A percentile compares a stretch with the other conserved stretches of the same genome.
Conservation (phyloP, 1,140 invertebrate species). For the Ips typographus region DNA sequence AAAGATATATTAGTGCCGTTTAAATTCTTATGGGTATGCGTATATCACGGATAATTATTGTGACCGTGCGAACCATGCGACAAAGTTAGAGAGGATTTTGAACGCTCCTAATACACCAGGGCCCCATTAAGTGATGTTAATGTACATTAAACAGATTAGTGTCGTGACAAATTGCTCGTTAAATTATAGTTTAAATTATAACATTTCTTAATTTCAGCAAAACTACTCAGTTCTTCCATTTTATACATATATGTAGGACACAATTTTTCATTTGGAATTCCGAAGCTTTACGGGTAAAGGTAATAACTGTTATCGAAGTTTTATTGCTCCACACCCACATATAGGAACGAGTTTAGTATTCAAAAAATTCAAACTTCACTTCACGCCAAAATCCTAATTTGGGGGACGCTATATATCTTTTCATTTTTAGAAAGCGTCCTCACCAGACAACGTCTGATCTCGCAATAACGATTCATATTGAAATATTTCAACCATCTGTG, state of each 20-base stretch:
- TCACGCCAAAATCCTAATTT: conserved; percentile 11
- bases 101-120: conserved; percentile 31
- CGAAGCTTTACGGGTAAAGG: no score
- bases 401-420: conserved; percentile 9
- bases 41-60: conserved; percentile 37
- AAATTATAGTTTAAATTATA: conserved; percentile 32
- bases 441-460: conserved; percentile 7
- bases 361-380: conserved; percentile 1
- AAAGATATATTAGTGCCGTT: conserved; percentile 29
- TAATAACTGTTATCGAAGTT: no score
- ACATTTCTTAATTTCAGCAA: conserved; percentile 23
- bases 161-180: conserved; percentile 34
- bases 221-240: no score
- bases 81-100: conserved; percentile 36
- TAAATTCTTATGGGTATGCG: conserved; percentile 36
- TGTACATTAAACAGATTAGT: conserved; percentile 38
- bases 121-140: conserved; percentile 33
- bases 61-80: conserved; percentile 33
- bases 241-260: no score
- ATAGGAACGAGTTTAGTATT: neutral
- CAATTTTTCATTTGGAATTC: no score
- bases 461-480: conserved; percentile 18
- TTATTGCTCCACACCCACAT: no score
- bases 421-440: conserved; percentile 4
- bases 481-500: conserved; percentile 19